Evolutionary conservation across 2,888 invertebrate species (phyloP).

Genomic region (Steromphala cineraria): DNA sequence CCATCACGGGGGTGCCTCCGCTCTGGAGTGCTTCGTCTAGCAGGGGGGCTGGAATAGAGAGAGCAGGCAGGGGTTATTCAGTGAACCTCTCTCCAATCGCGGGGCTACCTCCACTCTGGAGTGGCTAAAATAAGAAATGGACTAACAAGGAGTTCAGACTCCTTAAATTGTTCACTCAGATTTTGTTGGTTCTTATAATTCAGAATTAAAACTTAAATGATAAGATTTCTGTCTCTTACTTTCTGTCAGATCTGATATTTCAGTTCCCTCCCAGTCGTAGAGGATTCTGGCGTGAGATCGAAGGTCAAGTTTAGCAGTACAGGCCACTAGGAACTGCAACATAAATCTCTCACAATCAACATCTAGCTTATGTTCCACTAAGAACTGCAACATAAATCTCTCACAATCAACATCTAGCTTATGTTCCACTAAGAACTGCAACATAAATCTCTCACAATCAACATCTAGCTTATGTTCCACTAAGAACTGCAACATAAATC

Average conservation of each 20-base stretch:
- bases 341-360: not conserved
- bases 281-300: constrained; percentile 65
- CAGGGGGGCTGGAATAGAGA: constrained; percentile 69
- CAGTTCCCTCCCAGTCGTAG: constrained; percentile 74
- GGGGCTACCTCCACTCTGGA: no score
- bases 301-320: constrained; percentile 70
- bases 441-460: constrained; percentile 18
- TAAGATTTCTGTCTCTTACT: constrained; percentile 45
- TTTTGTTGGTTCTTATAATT: no score
- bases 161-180: no score
- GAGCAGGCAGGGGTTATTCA: no score
- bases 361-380: constrained; percentile 41
- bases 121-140: no score
- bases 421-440: constrained; percentile 69
- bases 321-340: constrained; percentile 69
- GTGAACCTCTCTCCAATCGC: no score
- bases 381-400: constrained; percentile 61
- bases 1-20: constrained; percentile 68
- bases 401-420: no score
- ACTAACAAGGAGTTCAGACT: no score
- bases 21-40: constrained; percentile 72
- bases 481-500: constrained; percentile 65
- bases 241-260: constrained; percentile 63
- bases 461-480: constrained; percentile 26
- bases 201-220: not conserved